Base-by-base conservation (phyloP, 2,797 vertebrate species). In the Rhincodon typus region DNA sequence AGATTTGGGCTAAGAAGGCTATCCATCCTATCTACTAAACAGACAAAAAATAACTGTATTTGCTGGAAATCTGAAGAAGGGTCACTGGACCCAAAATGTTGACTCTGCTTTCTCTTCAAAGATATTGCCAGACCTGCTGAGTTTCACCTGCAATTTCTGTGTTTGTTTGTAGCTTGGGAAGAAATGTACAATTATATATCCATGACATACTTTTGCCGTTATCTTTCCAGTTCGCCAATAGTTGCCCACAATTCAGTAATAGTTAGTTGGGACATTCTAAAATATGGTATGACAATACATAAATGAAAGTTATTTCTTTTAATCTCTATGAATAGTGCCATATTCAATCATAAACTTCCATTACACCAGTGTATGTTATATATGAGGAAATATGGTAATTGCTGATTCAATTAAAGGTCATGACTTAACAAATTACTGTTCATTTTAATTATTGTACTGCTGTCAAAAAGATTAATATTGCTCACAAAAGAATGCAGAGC, bases 381-480 rank as follows among this genome's bases (percentile, higher is more conserved):
- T 25, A 93, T 42, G n/a, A 21, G n/a, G 66, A 93, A 93, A 93
- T 93, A 93, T 69, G 90, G 90, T 93, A 93, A 93, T 66, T 42
- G 62, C 62, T 66, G 57, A 67, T 93, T 69, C 62, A 93, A 93
- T 67, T 93, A 93, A 8, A 93, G 62, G 62, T 69, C 90, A 67
- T 10, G 17, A 42, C 57, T 66, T 62, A 91, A 66, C 88, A 91
- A 66, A 91, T 91, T 91, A 67, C 57, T 91, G 57, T 91, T 91
- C 57, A 62, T n/a, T n/a, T 91, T 91, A 91, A 91, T 66, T 67
- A 91, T n/a, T 91, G 34, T 91, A 66, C 88, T 67, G 88, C 17
- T 91, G 88, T 67, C 88, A 91, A 62, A 91, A 62, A 66, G 88
- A 91, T 91, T 91, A 91, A 67, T 66, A 66, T 91, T 67, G 57